Percentiles rank a stretch among this genome's conserved stretches.
Evolutionary conservation across 2,797 vertebrate species (phyloP).

Genomic region (Chaetodon trifasciatus): DNA sequence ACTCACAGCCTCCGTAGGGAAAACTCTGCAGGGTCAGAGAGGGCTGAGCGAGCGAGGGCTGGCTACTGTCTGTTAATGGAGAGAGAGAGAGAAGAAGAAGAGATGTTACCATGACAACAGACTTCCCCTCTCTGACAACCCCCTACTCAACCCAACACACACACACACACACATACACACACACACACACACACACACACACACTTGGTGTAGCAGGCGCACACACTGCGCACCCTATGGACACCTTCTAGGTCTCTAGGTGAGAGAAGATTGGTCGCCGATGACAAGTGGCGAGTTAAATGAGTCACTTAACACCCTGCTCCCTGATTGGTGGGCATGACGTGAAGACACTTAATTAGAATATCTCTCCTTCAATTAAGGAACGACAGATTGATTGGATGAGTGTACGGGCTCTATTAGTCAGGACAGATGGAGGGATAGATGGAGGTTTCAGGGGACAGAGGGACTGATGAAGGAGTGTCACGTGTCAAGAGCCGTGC

Average conservation of each 20-base stretch:
- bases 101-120: constrained; percentile 39
- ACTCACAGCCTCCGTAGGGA: constrained; percentile 94
- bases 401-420: constrained; percentile 22
- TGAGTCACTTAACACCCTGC: neutral
- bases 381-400: constrained; percentile 28
- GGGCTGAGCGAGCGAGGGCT: constrained; percentile 92
- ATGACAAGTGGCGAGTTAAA: constrained; percentile 21
- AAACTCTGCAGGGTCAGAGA: constrained; percentile 96
- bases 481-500: neutral
- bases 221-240: too few species aligned
- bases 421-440: constrained; percentile 35
- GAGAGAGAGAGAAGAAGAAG: constrained; percentile 6
- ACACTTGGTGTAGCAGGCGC: neutral
- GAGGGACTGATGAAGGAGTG: neutral
- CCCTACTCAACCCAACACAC: too few species aligned
- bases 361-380: constrained; percentile 38
- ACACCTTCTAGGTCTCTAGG: neutral
- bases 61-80: constrained; percentile 90
- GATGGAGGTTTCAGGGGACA: constrained; percentile 21
- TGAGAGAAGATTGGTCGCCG: neutral
- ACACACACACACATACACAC: neutral
- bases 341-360: constrained; percentile 39
- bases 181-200: neutral
- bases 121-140: constrained; percentile 5
- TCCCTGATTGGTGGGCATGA: constrained; percentile 33